Evolutionary conservation across 2,113 vertebrate genomes (phyloP).

Genomic region (Hippopotamus amphibius): DNA sequence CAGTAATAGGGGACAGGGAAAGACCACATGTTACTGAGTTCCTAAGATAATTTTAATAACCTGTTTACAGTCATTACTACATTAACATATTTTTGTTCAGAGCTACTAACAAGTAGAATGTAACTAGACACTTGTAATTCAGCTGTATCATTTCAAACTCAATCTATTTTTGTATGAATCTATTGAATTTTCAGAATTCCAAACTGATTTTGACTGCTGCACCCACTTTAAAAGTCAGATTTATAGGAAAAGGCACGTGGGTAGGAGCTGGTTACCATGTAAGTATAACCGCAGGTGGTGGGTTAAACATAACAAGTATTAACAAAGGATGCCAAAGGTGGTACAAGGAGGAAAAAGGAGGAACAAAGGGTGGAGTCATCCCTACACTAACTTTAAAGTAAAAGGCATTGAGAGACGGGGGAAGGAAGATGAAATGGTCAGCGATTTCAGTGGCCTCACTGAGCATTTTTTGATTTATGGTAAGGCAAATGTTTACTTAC

Average conservation of each 20-base stretch:
- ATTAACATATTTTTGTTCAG: background rate
- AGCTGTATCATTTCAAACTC: too few species aligned
- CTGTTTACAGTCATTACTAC: background rate
- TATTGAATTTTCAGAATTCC: too few species aligned
- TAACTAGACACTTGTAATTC: too few species aligned
- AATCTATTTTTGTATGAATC: too few species aligned
- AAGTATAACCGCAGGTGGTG: too few species aligned
- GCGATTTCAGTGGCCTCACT: fast-evolving
- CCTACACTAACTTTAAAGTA: background rate
- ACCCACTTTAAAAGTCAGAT: too few species aligned
- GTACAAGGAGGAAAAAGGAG: background rate
- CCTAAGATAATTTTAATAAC: background rate
- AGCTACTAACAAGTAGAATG: background rate
- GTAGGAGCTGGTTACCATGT: too few species aligned
- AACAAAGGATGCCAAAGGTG: background rate
- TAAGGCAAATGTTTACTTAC: background rate
- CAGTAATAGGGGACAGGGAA: background rate
- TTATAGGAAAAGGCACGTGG: too few species aligned
- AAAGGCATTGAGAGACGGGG: background rate
- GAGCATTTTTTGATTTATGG: background rate
- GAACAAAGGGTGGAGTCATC: background rate
- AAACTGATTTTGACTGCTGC: too few species aligned
- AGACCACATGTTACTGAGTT: background rate
- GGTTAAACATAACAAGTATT: background rate
- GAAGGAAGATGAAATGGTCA: background rate